Percentiles rank a stretch among this genome's conserved stretches.
phyloP scores from a whole-genome alignment of 1,140 invertebrate species.

The Ridgeia piscesae region DNA sequence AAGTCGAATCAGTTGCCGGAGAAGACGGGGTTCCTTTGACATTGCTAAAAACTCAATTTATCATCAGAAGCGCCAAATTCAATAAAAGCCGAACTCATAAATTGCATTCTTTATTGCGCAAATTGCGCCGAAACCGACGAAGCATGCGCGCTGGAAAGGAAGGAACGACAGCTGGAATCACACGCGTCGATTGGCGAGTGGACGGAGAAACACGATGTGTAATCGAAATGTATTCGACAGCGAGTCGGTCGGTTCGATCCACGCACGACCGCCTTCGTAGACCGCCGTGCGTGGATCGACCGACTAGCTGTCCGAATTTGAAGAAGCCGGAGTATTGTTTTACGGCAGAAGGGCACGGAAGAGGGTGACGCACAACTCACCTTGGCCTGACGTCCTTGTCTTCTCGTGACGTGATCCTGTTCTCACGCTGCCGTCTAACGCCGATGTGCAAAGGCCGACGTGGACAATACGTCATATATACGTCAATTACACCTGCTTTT shows the following conservation, averaged over 20 bases:
- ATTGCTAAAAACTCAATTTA: neutral
- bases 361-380: neutral
- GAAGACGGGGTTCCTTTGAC: neutral
- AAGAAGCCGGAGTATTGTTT: neutral
- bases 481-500: slow-evolving; percentile 1
- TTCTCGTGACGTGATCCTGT: neutral
- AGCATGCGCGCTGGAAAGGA: neutral
- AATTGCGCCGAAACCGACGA: neutral
- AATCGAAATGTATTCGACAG: neutral
- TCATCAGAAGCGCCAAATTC: neutral
- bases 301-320: neutral
- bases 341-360: neutral
- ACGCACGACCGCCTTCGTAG: too few species aligned
- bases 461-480: neutral
- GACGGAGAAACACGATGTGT: neutral
- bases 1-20: neutral
- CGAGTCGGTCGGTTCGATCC: too few species aligned
- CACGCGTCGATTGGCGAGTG: neutral
- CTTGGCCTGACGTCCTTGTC: too few species aligned
- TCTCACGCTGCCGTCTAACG: neutral
- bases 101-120: neutral
- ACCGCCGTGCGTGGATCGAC: neutral
- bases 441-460: neutral
- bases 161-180: neutral
- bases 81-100: neutral